Evolutionary conservation across 2,888 invertebrate species (phyloP).

Genomic region (Ganaspis brasiliensis): DNA sequence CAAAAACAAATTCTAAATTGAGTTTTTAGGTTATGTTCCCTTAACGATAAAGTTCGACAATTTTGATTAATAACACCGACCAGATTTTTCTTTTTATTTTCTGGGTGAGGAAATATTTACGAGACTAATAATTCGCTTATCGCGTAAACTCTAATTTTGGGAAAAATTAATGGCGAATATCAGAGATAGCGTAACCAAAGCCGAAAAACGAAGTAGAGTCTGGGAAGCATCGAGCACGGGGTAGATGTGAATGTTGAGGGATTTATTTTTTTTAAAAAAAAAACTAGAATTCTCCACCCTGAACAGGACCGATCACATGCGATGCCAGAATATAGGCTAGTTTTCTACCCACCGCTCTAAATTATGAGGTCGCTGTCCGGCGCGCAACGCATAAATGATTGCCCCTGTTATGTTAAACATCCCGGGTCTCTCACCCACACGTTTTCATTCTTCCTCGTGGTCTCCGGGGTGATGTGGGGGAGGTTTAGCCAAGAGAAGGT

Average conservation of each 20-base stretch:
- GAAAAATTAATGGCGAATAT: constrained; percentile 37
- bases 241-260: constrained; percentile 20
- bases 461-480: constrained; percentile 48
- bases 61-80: too few relatives aligned
- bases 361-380: constrained; percentile 78
- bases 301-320: constrained; percentile 55
- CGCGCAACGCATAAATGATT: constrained; percentile 79
- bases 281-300: constrained; percentile 16
- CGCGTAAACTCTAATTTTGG: constrained; percentile 44
- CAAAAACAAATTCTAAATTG: too few relatives aligned
- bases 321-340: constrained; percentile 66
- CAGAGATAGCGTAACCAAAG: constrained; percentile 37
- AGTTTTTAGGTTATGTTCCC: too few relatives aligned
- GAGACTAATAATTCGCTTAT: constrained; percentile 27
- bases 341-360: constrained; percentile 76
- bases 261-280: neutral
- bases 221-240: constrained; percentile 41
- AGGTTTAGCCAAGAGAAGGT: constrained; percentile 26
- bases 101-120: neutral
- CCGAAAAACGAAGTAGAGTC: constrained; percentile 52
- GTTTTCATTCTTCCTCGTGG: constrained; percentile 66
- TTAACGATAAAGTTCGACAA: too few relatives aligned
- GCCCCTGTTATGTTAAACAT: constrained; percentile 80
- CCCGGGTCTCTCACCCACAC: constrained; percentile 74
- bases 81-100: too few relatives aligned